Evolutionary conservation across 2,888 invertebrate species (phyloP).

Genomic region (Tiliacea citrago): DNA sequence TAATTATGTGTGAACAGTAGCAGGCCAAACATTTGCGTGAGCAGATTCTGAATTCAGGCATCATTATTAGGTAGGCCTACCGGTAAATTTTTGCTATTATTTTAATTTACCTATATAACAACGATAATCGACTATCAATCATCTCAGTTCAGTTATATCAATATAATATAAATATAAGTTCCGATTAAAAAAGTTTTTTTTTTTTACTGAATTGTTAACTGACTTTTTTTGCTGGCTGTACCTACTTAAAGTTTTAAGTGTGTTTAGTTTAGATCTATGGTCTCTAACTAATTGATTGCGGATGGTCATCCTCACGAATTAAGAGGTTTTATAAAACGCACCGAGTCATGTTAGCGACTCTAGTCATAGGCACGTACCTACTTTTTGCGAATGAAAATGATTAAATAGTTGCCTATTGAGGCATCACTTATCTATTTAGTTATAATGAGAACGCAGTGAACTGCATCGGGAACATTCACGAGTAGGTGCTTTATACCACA

Average conservation of each 20-base stretch:
- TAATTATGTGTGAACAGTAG: slow-evolving; percentile 8
- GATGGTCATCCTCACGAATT: neutral
- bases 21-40: slow-evolving; percentile 9
- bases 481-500: slow-evolving; percentile 71
- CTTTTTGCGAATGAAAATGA: neutral
- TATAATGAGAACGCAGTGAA: slow-evolving; percentile 68
- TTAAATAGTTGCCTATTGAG: neutral
- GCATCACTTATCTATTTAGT: neutral
- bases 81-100: neutral
- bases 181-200: too few species aligned
- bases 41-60: neutral
- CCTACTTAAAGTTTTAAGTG: neutral
- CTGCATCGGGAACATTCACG: slow-evolving; percentile 67
- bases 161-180: too few species aligned
- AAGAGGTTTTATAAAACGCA: neutral
- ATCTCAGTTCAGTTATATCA: too few species aligned
- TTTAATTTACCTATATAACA: neutral
- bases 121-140: neutral
- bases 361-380: neutral
- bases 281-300: neutral
- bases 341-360: neutral
- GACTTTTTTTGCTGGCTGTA: neutral
- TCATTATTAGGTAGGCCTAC: neutral
- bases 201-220: too few species aligned
- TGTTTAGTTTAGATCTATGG: neutral